Base-by-base conservation (phyloP, 2,888 invertebrate species). In the Scrobipalpa costella region DNA sequence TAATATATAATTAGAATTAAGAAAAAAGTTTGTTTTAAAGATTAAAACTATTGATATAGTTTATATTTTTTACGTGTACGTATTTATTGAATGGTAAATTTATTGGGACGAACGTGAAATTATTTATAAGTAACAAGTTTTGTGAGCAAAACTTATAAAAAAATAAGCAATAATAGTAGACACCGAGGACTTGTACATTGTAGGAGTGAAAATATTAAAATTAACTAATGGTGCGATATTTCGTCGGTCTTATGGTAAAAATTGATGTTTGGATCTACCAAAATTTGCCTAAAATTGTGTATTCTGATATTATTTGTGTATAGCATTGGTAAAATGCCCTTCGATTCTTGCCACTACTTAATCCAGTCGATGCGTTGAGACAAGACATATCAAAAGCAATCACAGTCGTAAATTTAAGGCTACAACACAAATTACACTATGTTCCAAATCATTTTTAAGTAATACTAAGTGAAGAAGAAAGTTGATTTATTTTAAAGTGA, bases 11-110 rank as follows among this genome's bases (percentile, higher is more conserved):
- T 88, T 90, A 90, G 89, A 68, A n/a, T 66, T 84, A 77, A 85
- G 86, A 85, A 80, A 80, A 76, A 90, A 88, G 90, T 91, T 91
- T 90, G 90, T 91, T 91, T 91, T 90, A 90, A 90, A 91, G 90
- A 91, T 91, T 91, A 90, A 55, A 91, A 91, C 91, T 91, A 91
- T 91, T 87, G 86, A 91, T 90, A 91, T 91, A 91, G 91, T 91
- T 91, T 91, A 91, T 91, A 91, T 91, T 91, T 91, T 91, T 90
- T 91, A 91, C 91, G 86, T 91, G 89, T 91, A 90, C 87, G 90
- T 91, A 91, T 90, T 91, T 91, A 91, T 91, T 90, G 90, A 90
- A 89, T 86, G 90, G 88, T 90, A 90, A 91, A 88, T 87, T 91
- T 90, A 90, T 91, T 85, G 90, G 89, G 88, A 87, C 83, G 87